Evolutionary conservation across 1,140 invertebrate species (phyloP), one percentile per base, ranked within the genome.

Genomic region (Triops cancriformis): DNA sequence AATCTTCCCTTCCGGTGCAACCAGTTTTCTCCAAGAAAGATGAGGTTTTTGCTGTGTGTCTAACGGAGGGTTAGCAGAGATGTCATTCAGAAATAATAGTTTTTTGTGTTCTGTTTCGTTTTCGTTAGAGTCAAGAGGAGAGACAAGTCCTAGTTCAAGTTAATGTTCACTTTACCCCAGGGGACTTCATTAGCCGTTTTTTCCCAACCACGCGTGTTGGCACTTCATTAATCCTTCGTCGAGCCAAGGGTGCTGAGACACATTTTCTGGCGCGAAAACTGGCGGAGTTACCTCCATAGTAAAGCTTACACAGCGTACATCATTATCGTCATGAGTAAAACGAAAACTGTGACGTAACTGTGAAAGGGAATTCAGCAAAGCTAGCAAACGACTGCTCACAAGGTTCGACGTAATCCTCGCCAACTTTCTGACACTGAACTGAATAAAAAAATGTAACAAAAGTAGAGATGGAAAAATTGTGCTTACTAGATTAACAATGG

Each of bases 61-160:
- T 64, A 64, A 64, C 10, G 51, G 51, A 64, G 51, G 51, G 51
- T 64, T 64, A 23, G 51, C 4, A 18, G 23, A 23, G 51, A n/a
- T 64, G 51, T 64, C 51, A 64, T 18, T 64, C 51, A 64, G 51
- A 64, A 64, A 64, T 64, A 23, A 64, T 64, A 64, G 51, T 64
- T 64, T 64, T 64, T 64, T 64, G 51, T 64, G 51, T 18, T 64
- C 51, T 64, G 51, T 64, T 64, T 64, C 51, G 51, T 64, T 64
- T 64, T 64, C 51, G 51, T 64, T 64, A 6, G 51, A 64, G 51
- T n/a, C 14, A 64, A 18, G 23, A 64, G 10, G 51, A 64, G 23
- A 64, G 51, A 64, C 51, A 64, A 14, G 51, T 64, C 51, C 51
- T 23, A 18, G 14, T 64, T 64, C 6, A 37, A 18, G 18, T 64